These are phyloP conservation scores for Periparus ater DNA, from an alignment of 2,797 vertebrate species.

Conservation along the genomic window DNA sequence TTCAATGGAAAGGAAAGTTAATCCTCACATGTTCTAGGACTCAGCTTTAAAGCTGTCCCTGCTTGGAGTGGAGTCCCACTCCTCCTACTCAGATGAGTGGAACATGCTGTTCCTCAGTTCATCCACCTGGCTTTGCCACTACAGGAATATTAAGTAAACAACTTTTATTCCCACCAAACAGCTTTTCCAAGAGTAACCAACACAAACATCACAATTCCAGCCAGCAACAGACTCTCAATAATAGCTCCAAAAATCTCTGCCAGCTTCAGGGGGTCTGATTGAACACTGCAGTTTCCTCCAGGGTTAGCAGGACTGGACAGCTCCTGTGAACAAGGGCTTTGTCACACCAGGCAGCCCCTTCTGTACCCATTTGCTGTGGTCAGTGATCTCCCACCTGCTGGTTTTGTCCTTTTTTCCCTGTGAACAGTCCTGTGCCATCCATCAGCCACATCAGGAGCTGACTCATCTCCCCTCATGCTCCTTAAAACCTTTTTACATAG, in stretches of 20 bases:
- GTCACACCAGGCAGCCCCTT: not conserved
- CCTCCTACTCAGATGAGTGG: not conserved
- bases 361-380: not conserved
- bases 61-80: not conserved
- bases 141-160: not conserved
- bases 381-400: not conserved
- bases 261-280: not conserved
- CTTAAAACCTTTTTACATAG: not conserved
- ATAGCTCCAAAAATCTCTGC: not conserved
- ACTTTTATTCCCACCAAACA: not conserved
- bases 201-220: not conserved
- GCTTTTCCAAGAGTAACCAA: not conserved
- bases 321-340: not conserved
- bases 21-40: not conserved
- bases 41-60: not conserved
- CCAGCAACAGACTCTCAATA: not conserved
- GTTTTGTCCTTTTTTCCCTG: not conserved
- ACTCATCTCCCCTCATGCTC: not conserved
- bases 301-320: not conserved
- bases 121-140: not conserved
- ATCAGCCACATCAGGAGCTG: not conserved
- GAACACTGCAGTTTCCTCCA: not conserved
- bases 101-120: not conserved
- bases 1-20: not conserved
- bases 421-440: not conserved